These are phyloP conservation scores for Cerceris ruficornis DNA, from an alignment of 2,888 invertebrate species.

Conservation along the genomic window DNA sequence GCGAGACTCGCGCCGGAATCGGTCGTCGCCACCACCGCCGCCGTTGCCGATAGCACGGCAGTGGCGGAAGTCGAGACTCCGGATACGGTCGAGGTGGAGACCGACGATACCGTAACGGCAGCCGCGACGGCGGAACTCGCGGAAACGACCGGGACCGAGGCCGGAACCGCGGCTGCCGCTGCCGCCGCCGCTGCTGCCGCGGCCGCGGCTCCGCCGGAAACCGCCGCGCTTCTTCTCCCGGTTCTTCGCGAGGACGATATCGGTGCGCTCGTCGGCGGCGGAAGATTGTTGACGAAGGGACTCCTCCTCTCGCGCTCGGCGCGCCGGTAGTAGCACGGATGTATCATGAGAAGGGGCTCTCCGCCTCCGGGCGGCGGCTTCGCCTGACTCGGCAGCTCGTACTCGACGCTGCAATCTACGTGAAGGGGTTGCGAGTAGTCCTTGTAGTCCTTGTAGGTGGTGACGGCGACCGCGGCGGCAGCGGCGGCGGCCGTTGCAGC, in stretches of 20 bases:
- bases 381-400: slow-evolving; percentile 94
- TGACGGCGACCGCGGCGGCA: slow-evolving; percentile 66
- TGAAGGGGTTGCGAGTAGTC: slow-evolving; percentile 93
- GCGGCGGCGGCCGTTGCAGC: slow-evolving; percentile 81
- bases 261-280: slow-evolving; percentile 81
- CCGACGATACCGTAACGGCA: slow-evolving; percentile 34
- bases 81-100: slow-evolving; percentile 54
- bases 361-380: slow-evolving; percentile 92
- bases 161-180: slow-evolving; percentile 9
- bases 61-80: slow-evolving; percentile 61
- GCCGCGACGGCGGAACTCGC: slow-evolving; percentile 48
- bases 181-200: slow-evolving; percentile 61
- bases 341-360: slow-evolving; percentile 94
- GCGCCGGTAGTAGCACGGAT: slow-evolving; percentile 94
- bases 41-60: slow-evolving; percentile 43
- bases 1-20: slow-evolving; percentile 48
- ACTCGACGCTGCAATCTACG: slow-evolving; percentile 95
- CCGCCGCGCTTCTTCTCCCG: slow-evolving; percentile 60
- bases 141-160: slow-evolving; percentile 36
- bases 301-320: slow-evolving; percentile 92
- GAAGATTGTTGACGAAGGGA: slow-evolving; percentile 92
- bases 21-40: slow-evolving; percentile 40
- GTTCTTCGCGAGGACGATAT: slow-evolving; percentile 68
- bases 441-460: slow-evolving; percentile 82
- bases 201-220: slow-evolving; percentile 67